Evolutionary conservation across 2,888 invertebrate species (phyloP).

Genomic region (Acanthopleura granulata): DNA sequence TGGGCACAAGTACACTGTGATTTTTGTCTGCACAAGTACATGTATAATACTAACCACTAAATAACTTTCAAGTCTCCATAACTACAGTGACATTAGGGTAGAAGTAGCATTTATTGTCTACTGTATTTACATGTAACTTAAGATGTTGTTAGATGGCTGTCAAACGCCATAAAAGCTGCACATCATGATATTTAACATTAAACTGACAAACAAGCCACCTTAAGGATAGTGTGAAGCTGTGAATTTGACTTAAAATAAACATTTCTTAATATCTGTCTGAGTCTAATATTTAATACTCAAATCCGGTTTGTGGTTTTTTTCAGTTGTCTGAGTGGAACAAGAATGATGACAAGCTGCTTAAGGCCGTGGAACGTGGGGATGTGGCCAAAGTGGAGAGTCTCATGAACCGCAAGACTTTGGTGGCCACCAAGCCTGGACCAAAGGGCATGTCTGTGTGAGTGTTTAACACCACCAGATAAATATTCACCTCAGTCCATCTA

Average conservation of each 20-base stretch:
- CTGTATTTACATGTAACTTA: no score
- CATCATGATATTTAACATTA: no score
- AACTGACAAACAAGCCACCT: no score
- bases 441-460: constrained; percentile 65
- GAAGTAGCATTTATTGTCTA: no score
- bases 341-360: constrained; percentile 64
- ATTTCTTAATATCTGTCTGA: neutral
- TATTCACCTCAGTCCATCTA: no score
- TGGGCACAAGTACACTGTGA: no score
- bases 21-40: no score
- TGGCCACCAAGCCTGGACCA: constrained; percentile 60
- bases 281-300: neutral
- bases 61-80: no score
- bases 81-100: no score
- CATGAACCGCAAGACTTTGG: constrained; percentile 52
- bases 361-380: constrained; percentile 55
- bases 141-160: no score
- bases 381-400: constrained; percentile 51
- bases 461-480: neutral
- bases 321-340: constrained; percentile 55
- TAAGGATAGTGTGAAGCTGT: neutral
- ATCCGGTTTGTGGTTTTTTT: neutral
- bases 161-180: no score
- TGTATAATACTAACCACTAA: no score
- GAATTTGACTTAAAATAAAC: neutral